Evolutionary conservation across 2,888 invertebrate species (phyloP), one percentile per base, ranked within the genome.

Genomic region (Acrobasis repandana): DNA sequence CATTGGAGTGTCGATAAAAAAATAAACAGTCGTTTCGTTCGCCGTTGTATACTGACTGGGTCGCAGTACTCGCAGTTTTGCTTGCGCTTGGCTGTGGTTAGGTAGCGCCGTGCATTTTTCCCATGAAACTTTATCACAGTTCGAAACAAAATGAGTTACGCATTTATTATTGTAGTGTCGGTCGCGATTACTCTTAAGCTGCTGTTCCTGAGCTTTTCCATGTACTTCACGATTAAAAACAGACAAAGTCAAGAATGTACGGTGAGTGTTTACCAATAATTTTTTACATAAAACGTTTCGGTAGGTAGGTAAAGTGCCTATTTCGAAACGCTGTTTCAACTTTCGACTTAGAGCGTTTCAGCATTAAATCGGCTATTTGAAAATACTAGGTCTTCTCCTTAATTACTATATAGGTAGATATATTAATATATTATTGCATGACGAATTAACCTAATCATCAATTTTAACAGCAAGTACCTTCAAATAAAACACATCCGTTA

Each of bases 111-210:
- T 58, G 56, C 61, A 63, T 34, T 28, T 54, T 48, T 52, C 43
- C 36, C 49, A 56, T 57, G 28, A 52, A 54, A 64, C 60, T 52
- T 60, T 56, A 38, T n/a, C n/a, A 48, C 28, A 47, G 9, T 43
- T 52, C n/a, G 14, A 33, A 16, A 38, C 16, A 47, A 60, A 59
- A 86, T 85, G 87, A 82, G 68, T 64, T 80, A 81, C 73, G 84
- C 89, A 38, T 91, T 91, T 71, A 70, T 91, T 63, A 86, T 90
- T 69, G 90, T 91, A 59, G 88, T 87, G 65, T 83, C 88, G 8
- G 83, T 88, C 43, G 91, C 91, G 9, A 83, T 91, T 46, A 84
- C 86, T 56, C 59, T 90, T 50, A 90, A 91, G 68, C 72, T 91
- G 63, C 65, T 90, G 68, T 91, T 91, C 71, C 74, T 91, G 65